Percentiles rank a stretch among this genome's conserved stretches.
These are phyloP conservation scores for Drosophila atripex DNA, from an alignment of 2,888 invertebrate species.

Conservation along the genomic window DNA sequence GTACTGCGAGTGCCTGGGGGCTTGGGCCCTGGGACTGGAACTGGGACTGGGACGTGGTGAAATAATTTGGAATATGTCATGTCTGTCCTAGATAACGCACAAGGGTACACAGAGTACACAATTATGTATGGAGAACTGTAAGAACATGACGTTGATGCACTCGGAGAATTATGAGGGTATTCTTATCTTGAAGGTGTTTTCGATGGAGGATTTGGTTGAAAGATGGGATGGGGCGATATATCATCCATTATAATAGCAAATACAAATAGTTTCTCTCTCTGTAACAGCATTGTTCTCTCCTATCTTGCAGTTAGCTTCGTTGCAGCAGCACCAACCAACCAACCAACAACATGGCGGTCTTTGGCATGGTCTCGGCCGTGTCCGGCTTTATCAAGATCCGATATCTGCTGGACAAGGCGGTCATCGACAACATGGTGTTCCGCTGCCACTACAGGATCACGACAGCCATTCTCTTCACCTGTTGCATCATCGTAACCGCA, in stretches of 20 bases:
- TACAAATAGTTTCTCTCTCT: not conserved
- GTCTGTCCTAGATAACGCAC: constrained; percentile 61
- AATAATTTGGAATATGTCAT: constrained; percentile 65
- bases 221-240: no score
- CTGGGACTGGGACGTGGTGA: constrained; percentile 8
- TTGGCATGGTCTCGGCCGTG: constrained; percentile 93
- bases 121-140: constrained; percentile 15
- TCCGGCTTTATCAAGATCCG: constrained; percentile 96
- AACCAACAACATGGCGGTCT: constrained; percentile 88
- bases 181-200: not conserved
- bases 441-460: constrained; percentile 95
- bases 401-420: constrained; percentile 93
- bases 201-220: no score
- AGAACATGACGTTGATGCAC: constrained; percentile 8
- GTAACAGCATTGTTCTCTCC: constrained; percentile 21
- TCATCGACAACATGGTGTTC: constrained; percentile 95
- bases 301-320: constrained; percentile 55
- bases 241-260: no score
- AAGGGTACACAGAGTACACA: constrained; percentile 23
- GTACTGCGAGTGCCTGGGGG: not conserved
- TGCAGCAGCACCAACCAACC: constrained; percentile 41
- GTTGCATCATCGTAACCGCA: constrained; percentile 94
- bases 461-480: constrained; percentile 92
- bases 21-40: not conserved
- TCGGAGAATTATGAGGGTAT: not conserved